Evolutionary conservation across 2,113 vertebrate species (phyloP), one percentile per base, ranked within the genome.

Genomic region (Irena cyanogastra): DNA sequence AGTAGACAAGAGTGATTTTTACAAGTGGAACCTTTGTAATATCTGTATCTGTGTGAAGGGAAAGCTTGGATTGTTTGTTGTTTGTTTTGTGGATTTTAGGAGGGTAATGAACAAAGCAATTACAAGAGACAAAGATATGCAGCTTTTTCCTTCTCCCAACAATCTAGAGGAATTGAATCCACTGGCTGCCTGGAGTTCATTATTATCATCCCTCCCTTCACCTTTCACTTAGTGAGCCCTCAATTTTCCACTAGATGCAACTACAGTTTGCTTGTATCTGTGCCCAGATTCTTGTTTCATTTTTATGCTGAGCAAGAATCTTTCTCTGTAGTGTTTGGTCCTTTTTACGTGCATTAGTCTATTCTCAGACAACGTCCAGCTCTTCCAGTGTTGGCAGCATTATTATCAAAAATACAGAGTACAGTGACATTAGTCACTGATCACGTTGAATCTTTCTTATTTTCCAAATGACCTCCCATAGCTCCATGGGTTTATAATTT

Each of bases 171-270:
- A 97, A 95, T 30, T 94, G 92, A 97, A 96, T 94, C 54, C 76
- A 91, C 50, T 84, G 84, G 37, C 77, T 94, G 84, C 64, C 89
- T 92, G 53, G 39, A 94, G 76, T 91, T 94, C 39, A 77, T 94
- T 96, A 66, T 64, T 95, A 60, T 96, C 96, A 97, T 92, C 89
- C 66, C 19, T 92, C 91, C 68, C 54, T 96, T 97, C 97, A 94
- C 86, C 49, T 87, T 96, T 87, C 37, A 79, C 93, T 94, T 63
- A 74, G 8, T 24, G 26, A 93, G n/a, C 61, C 22, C 75, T 90
- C 37, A 26, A 1, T 90, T 85, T 94, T 54, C 60, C 30, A n/a
- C 35, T 56, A 63, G 70, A 64, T 68, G 47, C 5, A 31, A 61
- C 24, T 64, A 49, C 65, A 83, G 30, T 59, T 79, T 89, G 47